A percentile compares a stretch with the other conserved stretches of the same genome.
phyloP scores from a whole-genome alignment of 2,113 vertebrate species.

The Oriolus oriolus region DNA sequence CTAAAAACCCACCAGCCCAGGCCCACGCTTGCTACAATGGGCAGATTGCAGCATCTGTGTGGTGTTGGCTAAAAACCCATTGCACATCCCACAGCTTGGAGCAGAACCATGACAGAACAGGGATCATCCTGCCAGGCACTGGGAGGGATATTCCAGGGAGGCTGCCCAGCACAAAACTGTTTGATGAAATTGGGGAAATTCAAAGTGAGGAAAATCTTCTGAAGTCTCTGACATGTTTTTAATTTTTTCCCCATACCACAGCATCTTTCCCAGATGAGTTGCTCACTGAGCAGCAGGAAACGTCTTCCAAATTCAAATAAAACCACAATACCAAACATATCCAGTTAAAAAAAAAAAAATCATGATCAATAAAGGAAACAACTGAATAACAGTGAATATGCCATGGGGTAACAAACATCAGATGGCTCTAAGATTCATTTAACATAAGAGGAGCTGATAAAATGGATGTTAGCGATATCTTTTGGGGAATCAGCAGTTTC shows the following conservation, averaged over 20 bases:
- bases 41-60: not conserved
- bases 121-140: not conserved
- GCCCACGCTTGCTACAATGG: rapidly evolving
- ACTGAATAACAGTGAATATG: not conserved
- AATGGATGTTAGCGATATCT: not conserved
- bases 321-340: not conserved
- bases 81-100: not conserved
- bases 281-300: not conserved
- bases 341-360: not conserved
- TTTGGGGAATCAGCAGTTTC: not conserved
- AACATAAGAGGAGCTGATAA: not conserved
- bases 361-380: not conserved
- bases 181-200: not conserved
- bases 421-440: not conserved
- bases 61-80: not conserved
- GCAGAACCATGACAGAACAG: not conserved
- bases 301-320: not conserved
- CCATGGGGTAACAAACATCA: not conserved
- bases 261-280: not conserved
- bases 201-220: not conserved
- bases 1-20: not conserved
- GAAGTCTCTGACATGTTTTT: not conserved
- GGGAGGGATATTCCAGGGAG: not conserved
- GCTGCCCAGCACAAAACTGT: not conserved
- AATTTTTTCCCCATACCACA: not conserved